Conservation (phyloP, 92 coral and sea anemone species). For the Pocillopora meandrina region DNA sequence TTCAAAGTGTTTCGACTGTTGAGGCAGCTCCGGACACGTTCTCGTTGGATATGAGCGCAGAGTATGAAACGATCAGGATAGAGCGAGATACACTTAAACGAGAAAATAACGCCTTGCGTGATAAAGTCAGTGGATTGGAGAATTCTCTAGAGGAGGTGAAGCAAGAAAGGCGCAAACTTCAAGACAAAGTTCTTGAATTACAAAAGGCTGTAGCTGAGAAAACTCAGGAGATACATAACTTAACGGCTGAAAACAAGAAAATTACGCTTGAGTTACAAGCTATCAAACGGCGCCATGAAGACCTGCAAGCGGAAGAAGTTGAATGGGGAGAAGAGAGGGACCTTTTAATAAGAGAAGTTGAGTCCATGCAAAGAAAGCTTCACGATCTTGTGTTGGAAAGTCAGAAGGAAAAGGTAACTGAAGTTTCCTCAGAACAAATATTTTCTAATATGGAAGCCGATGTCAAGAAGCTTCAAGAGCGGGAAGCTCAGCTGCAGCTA, state of each 20-base stretch:
- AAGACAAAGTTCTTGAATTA: conserved; percentile 78
- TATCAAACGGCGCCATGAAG: conserved; percentile 65
- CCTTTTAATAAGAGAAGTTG: conserved; percentile 70
- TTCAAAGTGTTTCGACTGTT: conserved; percentile 57
- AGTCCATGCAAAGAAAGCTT: conserved; percentile 80
- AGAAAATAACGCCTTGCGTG: conserved; percentile 72
- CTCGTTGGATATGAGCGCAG: conserved; percentile 48
- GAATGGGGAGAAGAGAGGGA: conserved; percentile 79
- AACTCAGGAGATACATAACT: conserved; percentile 84
- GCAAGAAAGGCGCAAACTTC: conserved; percentile 86
- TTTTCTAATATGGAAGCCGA: conserved; percentile 87
- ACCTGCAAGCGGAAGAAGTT: conserved; percentile 59
- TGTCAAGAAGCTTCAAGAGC: conserved; percentile 77
- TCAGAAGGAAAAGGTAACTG: conserved; percentile 74
- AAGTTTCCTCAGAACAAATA: conserved; percentile 84
- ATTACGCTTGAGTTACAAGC: conserved; percentile 71
- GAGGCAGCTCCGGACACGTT: conserved; percentile 78
- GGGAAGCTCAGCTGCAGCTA: conserved; percentile 76
- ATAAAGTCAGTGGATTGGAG: conserved; percentile 61
- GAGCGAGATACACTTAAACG: conserved; percentile 73
- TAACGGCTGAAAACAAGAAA: conserved; percentile 86
- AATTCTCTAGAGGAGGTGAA: conserved; percentile 67
- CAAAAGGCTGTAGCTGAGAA: conserved; percentile 85
- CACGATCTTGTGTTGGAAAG: conserved; percentile 84
- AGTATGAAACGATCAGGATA: conserved; percentile 68